Percentiles rank a stretch among this genome's conserved stretches.
phyloP scores from a whole-genome alignment of 2,113 vertebrate genomes.

The Clarias batrachus region DNA sequence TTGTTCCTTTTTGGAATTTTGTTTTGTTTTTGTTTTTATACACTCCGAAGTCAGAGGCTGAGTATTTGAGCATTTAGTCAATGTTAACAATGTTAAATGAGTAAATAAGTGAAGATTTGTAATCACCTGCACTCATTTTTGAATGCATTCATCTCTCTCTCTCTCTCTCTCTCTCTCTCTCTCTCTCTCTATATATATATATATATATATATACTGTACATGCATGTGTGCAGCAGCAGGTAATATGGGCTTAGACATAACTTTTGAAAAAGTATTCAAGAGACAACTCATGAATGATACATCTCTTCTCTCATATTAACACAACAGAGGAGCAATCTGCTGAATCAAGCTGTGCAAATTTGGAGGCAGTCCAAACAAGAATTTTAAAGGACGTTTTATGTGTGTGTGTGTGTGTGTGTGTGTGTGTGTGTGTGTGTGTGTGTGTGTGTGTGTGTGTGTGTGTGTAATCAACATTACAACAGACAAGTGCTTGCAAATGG shows the following conservation, averaged over 20 bases:
- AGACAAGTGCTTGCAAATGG: constrained; percentile 19
- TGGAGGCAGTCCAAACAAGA: constrained; percentile 40
- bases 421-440: not conserved
- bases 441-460: not conserved
- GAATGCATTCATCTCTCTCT: not conserved
- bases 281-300: constrained; percentile 43
- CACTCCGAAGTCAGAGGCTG: not conserved
- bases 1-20: not conserved
- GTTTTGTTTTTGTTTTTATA: not conserved
- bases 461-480: constrained; percentile 42
- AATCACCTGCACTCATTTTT: not conserved
- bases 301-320: constrained; percentile 41
- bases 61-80: constrained; percentile 1
- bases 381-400: constrained; percentile 37
- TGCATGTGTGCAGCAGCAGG: constrained; percentile 8
- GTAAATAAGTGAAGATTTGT: constrained; percentile 2
- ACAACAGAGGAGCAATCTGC: constrained; percentile 40
- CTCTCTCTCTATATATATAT: no score
- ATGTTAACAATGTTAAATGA: not conserved
- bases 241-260: constrained; percentile 19
- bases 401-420: not conserved
- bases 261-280: constrained; percentile 33
- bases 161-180: not conserved
- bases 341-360: constrained; percentile 47
- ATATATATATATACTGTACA: no score